These are phyloP conservation scores for Laterallus jamaicensis DNA, from an alignment of 2,113 vertebrate genomes.

Conservation along the genomic window DNA sequence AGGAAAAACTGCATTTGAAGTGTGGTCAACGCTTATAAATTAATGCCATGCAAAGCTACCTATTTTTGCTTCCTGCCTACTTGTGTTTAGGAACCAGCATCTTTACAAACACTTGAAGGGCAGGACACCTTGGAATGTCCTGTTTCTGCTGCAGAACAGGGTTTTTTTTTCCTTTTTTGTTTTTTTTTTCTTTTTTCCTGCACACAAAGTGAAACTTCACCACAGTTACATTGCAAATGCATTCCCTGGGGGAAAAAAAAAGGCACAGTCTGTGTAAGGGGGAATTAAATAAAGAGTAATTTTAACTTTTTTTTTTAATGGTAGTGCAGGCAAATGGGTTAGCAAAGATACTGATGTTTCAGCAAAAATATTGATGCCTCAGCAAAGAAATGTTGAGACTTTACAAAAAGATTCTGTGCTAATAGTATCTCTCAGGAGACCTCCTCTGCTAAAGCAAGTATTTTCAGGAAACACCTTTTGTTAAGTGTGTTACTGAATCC, in stretches of 20 bases:
- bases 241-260: neutral
- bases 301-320: neutral
- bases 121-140: conserved; percentile 13
- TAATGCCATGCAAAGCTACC: conserved; percentile 21
- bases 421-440: neutral
- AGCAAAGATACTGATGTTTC: neutral
- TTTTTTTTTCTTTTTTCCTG: neutral
- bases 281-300: neutral
- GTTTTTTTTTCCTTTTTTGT: neutral
- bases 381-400: neutral
- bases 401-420: neutral
- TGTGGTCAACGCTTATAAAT: neutral
- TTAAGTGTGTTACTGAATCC: neutral
- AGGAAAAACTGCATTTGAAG: conserved; percentile 21
- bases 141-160: neutral
- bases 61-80: conserved; percentile 39
- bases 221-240: neutral
- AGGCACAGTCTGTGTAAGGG: neutral
- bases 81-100: neutral
- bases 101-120: neutral
- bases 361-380: neutral
- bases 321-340: neutral
- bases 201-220: neutral
- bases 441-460: neutral
- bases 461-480: neutral